Conservation (phyloP, 2,888 invertebrate genomes). For the Leptarthrus brevirostris region DNA sequence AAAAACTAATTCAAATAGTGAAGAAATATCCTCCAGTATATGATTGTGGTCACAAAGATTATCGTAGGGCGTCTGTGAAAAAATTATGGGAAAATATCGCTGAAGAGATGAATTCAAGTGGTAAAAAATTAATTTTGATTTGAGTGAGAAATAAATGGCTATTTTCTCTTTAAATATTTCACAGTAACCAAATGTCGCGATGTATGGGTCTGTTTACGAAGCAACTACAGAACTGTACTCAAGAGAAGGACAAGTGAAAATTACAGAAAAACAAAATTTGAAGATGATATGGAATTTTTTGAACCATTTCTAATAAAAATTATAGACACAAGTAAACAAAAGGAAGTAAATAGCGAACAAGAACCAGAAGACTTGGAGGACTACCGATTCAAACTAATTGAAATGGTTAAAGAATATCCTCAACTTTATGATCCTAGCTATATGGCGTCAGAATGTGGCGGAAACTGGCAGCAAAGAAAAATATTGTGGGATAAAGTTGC, state of each 20-base stretch:
- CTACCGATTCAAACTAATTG: neutral
- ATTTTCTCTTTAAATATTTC: neutral
- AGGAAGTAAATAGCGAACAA: neutral
- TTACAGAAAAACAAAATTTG: neutral
- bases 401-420: neutral
- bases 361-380: neutral
- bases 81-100: neutral
- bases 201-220: neutral
- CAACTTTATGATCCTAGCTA: neutral
- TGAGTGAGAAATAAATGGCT: no score
- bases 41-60: neutral
- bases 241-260: neutral
- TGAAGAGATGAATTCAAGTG: neutral
- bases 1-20: neutral
- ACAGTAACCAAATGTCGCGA: neutral
- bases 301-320: conserved; percentile 10
- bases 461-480: neutral
- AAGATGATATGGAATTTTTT: neutral
- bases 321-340: neutral
- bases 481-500: neutral
- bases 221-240: neutral
- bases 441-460: neutral
- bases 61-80: neutral
- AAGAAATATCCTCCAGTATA: neutral
- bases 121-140: neutral